These are phyloP conservation scores for Andrena bicolor DNA, from an alignment of 2,888 invertebrate genomes.

Conservation along the genomic window DNA sequence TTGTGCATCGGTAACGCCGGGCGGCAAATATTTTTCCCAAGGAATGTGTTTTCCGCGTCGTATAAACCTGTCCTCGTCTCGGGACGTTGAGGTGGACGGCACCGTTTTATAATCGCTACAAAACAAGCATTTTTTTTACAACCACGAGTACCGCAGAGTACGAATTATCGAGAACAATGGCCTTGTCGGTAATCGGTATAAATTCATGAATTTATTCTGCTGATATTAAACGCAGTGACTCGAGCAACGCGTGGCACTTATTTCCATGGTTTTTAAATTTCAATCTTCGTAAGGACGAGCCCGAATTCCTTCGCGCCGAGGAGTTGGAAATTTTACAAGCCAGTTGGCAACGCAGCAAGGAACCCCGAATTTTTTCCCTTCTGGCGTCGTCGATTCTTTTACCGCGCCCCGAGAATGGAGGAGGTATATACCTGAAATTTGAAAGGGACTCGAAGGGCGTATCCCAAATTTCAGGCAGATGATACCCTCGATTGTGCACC, in stretches of 20 bases:
- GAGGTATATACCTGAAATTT: constrained; percentile 55
- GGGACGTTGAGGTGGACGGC: neutral
- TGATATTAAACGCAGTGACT: too few relatives aligned
- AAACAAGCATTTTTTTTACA: too few relatives aligned
- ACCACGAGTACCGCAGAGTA: too few relatives aligned
- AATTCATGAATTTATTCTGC: too few relatives aligned
- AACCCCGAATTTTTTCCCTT: constrained; percentile 15
- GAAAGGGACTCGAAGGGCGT: constrained; percentile 54
- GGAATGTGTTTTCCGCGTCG: neutral
- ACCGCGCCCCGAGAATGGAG: neutral
- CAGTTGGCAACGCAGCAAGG: constrained; percentile 17
- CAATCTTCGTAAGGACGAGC: neutral
- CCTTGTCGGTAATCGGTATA: too few relatives aligned
- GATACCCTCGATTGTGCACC: constrained; percentile 31
- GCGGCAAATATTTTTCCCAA: neutral
- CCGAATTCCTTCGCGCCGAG: neutral
- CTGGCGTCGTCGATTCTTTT: constrained; percentile 3
- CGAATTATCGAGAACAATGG: too few relatives aligned
- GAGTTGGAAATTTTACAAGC: constrained; percentile 9
- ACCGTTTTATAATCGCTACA: too few relatives aligned
- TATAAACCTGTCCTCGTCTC: neutral
- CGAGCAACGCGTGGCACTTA: neutral
- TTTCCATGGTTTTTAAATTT: neutral
- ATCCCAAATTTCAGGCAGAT: constrained; percentile 43
- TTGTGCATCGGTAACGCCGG: constrained; percentile 8